These are phyloP conservation scores for Thripadectes ignobilis DNA, from an alignment of 2,797 vertebrate genomes.

Conservation along the genomic window DNA sequence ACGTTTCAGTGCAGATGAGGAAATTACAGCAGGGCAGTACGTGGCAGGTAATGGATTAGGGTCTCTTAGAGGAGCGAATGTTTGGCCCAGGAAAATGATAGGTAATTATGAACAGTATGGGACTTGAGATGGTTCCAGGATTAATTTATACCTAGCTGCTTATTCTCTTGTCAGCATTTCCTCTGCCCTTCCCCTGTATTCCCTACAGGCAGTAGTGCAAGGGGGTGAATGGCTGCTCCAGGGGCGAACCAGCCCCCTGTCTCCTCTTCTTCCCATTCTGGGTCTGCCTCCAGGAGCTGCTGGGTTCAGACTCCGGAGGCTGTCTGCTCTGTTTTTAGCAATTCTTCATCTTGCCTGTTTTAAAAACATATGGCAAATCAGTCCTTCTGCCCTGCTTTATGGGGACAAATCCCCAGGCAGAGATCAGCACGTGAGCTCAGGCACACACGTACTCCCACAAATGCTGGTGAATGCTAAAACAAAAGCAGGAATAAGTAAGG, in stretches of 20 bases:
- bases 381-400: background rate
- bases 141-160: background rate
- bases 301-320: background rate
- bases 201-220: background rate
- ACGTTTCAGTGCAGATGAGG: background rate
- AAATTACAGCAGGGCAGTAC: slow-evolving; percentile 20
- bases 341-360: background rate
- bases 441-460: accelerated
- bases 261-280: background rate
- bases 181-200: background rate
- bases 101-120: background rate
- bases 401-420: background rate
- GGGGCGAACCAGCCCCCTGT: background rate
- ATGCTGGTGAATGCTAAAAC: background rate
- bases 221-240: accelerated
- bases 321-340: background rate
- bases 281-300: background rate
- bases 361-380: background rate
- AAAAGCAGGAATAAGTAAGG: background rate
- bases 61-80: background rate
- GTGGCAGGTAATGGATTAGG: slow-evolving; percentile 55
- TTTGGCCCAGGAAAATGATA: slow-evolving; percentile 5
- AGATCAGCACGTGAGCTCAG: background rate
- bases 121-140: slow-evolving; percentile 22
- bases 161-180: background rate